Evolutionary conservation across 2,888 invertebrate species (phyloP), one percentile per base, ranked within the genome.

Genomic region (Athripsodes cinereus): DNA sequence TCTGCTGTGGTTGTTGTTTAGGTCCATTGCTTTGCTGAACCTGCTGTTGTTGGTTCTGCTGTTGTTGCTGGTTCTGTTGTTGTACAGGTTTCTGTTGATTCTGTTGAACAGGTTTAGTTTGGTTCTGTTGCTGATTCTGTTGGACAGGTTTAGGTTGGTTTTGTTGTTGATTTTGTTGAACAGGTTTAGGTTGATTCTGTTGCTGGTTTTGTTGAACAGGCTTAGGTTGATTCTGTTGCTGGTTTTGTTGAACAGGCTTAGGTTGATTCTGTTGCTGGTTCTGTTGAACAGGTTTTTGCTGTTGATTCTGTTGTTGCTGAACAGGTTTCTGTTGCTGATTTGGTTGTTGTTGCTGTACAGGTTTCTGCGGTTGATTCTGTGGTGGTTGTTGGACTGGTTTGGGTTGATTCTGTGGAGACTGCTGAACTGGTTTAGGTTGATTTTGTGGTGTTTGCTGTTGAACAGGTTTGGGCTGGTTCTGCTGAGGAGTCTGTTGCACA

Each of bases 11-110:
- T 6, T 48, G 53, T 47, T 18, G 47, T 3, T 18, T 52, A 8
- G 22, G 52, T 34, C 8, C 22, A 51, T 40, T 56, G 18, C 35
- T 50, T 21, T 56, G 56, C 22, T 55, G 57, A 8, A 44, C 22
- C 18, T 51, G 35, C 22, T 16, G 49, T 21, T 13, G 31, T 35
- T 22, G 19, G 18, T 26, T 26, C n/a, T 44, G 53, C 18, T 53
- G 40, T 10, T 48, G 35, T 35, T 55, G 35, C 16, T 40, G 50
- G 22, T 22, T 50, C 19, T 48, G 47, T 22, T 47, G 55, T n/a
- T 48, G 48, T 13, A 40, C 5, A 31, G 47, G 47, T 31, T 34
- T 20, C 1, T 18, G 44, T 19, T 57, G 57, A 19, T 56, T 44
- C 40, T 40, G 40, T 40, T 40, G 56, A 13, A 40, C 44, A 22